These are phyloP conservation scores for Cerceris ruficornis DNA, from an alignment of 2,888 invertebrate genomes.

Conservation along the genomic window DNA sequence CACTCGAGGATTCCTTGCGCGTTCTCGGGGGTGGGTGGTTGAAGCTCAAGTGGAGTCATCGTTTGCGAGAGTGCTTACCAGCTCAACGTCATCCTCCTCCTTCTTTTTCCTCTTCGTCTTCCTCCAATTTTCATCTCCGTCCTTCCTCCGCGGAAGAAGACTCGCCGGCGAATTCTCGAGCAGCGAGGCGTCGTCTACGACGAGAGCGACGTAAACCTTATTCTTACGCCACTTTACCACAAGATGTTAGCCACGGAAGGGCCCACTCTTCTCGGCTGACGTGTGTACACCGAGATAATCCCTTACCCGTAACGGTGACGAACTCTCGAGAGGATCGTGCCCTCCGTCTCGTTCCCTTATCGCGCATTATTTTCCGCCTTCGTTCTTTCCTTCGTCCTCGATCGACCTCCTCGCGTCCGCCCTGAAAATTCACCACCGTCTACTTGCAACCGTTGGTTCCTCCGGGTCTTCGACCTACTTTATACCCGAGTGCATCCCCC, in stretches of 20 bases:
- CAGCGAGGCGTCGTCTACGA: slow-evolving; percentile 67
- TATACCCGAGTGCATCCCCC: slow-evolving; percentile 8
- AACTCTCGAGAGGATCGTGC: slow-evolving; percentile 59
- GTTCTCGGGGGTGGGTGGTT: slow-evolving; percentile 69
- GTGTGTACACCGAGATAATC: slow-evolving; percentile 66
- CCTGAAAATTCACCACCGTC: neutral
- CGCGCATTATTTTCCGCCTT: slow-evolving; percentile 37
- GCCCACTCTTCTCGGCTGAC: slow-evolving; percentile 55
- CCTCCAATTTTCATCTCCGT: slow-evolving; percentile 57
- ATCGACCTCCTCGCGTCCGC: slow-evolving; percentile 8
- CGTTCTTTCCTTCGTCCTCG: slow-evolving; percentile 15
- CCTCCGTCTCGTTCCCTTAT: slow-evolving; percentile 52
- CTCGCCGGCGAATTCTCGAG: slow-evolving; percentile 66
- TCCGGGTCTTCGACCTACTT: slow-evolving; percentile 47
- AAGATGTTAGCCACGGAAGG: slow-evolving; percentile 75
- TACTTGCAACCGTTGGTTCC: slow-evolving; percentile 18
- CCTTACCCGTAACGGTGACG: slow-evolving; percentile 62
- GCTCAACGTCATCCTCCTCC: slow-evolving; percentile 71
- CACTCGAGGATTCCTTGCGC: slow-evolving; percentile 75
- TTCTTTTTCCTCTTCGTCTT: slow-evolving; percentile 61
- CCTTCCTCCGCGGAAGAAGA: slow-evolving; percentile 65
- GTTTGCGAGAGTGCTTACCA: slow-evolving; percentile 76
- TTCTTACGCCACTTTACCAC: slow-evolving; percentile 81
- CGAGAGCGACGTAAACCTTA: slow-evolving; percentile 78
- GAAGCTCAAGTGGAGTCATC: slow-evolving; percentile 78